Conservation (phyloP, 2,113 vertebrate species). For the Petroica traversi region DNA sequence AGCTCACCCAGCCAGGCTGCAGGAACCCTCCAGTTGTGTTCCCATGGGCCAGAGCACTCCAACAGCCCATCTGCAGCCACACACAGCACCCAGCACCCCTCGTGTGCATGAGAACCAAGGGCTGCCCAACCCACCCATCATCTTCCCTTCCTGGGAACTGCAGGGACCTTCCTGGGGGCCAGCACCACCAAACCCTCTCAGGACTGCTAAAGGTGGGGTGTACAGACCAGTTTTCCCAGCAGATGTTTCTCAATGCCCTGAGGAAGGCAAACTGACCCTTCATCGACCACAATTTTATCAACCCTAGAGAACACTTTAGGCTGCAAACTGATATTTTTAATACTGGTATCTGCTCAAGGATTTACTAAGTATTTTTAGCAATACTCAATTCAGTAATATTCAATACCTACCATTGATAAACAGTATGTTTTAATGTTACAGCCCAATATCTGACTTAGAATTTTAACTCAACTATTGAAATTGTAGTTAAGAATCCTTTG, state of each 20-base stretch:
- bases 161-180: background rate
- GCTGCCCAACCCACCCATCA: background rate
- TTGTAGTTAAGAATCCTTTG: background rate
- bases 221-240: background rate
- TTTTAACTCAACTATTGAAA: background rate
- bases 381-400: background rate
- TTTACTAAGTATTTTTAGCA: background rate
- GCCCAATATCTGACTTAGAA: background rate
- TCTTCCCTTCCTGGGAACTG: background rate
- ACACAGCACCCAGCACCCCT: background rate
- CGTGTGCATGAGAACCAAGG: accelerated
- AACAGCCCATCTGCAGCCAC: background rate
- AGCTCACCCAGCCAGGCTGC: background rate
- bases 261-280: background rate
- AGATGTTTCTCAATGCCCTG: background rate
- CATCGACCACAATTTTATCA: background rate
- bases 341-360: background rate
- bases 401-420: background rate
- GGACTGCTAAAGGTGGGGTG: background rate
- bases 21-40: background rate
- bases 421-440: background rate
- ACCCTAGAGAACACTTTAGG: background rate
- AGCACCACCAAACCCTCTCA: background rate
- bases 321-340: background rate
- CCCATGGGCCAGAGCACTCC: accelerated